These are phyloP conservation scores for Calephelis nemesis DNA, from an alignment of 1,140 invertebrate species.

Conservation along the genomic window DNA sequence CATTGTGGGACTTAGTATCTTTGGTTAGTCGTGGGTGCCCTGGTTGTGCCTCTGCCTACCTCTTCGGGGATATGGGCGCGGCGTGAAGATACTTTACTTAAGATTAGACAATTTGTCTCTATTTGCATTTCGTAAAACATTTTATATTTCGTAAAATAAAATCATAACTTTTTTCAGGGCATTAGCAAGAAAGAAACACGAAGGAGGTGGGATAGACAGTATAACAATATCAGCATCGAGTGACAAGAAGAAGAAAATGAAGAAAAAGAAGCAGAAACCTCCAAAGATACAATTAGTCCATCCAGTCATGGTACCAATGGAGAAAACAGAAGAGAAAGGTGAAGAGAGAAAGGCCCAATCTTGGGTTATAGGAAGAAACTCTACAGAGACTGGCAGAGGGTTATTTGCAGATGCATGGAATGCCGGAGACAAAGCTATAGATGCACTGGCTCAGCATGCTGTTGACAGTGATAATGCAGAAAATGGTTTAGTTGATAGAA, in stretches of 20 bases:
- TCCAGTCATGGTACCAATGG: slow-evolving; percentile 44
- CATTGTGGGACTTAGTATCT: no score
- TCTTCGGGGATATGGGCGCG: no score
- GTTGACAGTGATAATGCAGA: slow-evolving; percentile 55
- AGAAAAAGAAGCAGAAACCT: slow-evolving; percentile 61
- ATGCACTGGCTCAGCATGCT: slow-evolving; percentile 58
- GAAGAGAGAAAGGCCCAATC: slow-evolving; percentile 40
- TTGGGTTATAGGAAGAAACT: slow-evolving; percentile 51
- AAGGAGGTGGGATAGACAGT: slow-evolving; percentile 51
- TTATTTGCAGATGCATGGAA: slow-evolving; percentile 51
- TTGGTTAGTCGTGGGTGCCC: no score
- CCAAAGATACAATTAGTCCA: slow-evolving; percentile 58
- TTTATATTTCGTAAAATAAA: no score
- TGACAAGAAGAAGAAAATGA: slow-evolving; percentile 54
- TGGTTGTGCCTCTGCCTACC: no score
- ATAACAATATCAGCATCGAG: slow-evolving; percentile 52
- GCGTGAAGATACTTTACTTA: no score
- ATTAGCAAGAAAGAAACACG: slow-evolving; percentile 47
- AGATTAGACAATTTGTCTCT: no score
- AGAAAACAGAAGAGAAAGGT: slow-evolving; percentile 53
- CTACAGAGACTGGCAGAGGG: slow-evolving; percentile 38
- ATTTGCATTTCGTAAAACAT: no score
- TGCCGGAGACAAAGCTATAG: slow-evolving; percentile 53
- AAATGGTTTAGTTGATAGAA: slow-evolving; percentile 56
- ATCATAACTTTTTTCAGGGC: slow-evolving; percentile 39